Conservation (phyloP, 64 coral and sea anemone species). For the Orbicella faveolata region DNA sequence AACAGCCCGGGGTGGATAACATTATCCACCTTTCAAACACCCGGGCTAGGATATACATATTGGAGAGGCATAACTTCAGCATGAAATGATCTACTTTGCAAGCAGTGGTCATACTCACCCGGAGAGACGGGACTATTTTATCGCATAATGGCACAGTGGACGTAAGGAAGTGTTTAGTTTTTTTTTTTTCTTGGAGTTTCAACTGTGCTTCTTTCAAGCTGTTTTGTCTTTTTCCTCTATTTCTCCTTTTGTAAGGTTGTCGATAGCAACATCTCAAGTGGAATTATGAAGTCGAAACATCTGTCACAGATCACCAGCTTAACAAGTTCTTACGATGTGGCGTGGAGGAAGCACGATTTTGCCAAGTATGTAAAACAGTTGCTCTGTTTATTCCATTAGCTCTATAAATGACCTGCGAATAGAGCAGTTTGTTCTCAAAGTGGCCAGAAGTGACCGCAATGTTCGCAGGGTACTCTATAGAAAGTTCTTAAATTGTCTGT, state of each 20-base stretch:
- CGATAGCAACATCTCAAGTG: slow-evolving; percentile 80
- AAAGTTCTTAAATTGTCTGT: background rate
- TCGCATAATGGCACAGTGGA: background rate
- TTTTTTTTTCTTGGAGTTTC: background rate
- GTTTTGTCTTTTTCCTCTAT: background rate
- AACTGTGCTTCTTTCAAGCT: background rate
- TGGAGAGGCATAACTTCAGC: too few relatives aligned
- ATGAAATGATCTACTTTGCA: too few relatives aligned
- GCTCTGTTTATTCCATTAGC: too few relatives aligned
- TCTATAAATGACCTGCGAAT: too few relatives aligned
- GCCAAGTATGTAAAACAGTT: slow-evolving; percentile 51
- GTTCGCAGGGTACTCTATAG: too few relatives aligned
- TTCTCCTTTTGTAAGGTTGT: slow-evolving; percentile 62
- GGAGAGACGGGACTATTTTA: too few relatives aligned
- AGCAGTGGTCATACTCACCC: too few relatives aligned
- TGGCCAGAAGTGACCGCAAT: too few relatives aligned
- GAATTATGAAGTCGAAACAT: slow-evolving; percentile 59
- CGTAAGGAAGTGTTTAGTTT: background rate
- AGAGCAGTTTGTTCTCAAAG: too few relatives aligned
- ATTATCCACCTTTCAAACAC: too few relatives aligned
- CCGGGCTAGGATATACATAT: too few relatives aligned
- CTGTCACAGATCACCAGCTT: slow-evolving; percentile 81
- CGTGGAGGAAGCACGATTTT: slow-evolving; percentile 98
- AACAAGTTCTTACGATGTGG: slow-evolving; percentile 91
- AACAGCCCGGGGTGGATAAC: too few relatives aligned